Conservation (phyloP, 2,113 vertebrate genomes). For the Rhea pennata region DNA sequence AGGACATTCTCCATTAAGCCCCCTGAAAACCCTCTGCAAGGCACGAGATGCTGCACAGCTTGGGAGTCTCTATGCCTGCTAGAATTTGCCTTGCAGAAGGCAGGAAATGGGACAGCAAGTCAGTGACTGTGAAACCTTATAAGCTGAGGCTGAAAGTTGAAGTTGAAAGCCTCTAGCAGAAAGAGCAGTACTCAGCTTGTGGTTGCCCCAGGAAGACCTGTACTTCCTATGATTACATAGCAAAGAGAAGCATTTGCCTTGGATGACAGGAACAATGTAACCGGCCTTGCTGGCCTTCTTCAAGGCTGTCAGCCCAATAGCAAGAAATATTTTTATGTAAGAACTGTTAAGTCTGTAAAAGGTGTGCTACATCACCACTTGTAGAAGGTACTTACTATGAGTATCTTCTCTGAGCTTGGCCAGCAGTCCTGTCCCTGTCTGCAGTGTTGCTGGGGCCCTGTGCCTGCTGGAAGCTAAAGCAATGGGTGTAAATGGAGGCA, state of each 20-base stretch:
- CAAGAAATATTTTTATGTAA: background rate
- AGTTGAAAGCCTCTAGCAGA: background rate
- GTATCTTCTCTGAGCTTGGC: background rate
- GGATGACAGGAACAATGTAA: background rate
- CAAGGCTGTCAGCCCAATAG: background rate
- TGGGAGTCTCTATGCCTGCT: background rate
- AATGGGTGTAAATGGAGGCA: background rate
- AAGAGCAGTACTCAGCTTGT: background rate
- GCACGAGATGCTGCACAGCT: background rate
- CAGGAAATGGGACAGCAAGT: no score
- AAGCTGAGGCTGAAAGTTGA: background rate
- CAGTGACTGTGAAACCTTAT: no score
- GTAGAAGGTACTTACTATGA: no score
- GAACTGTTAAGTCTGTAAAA: background rate
- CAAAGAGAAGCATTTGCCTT: background rate
- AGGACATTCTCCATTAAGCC: no score
- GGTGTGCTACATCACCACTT: no score
- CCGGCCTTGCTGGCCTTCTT: background rate
- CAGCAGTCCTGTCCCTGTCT: background rate
- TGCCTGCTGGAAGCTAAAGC: background rate
- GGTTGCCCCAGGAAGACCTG: background rate
- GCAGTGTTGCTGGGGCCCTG: no score
- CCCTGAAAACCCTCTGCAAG: background rate
- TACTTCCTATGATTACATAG: fast-evolving
- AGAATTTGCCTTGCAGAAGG: no score